A percentile compares a stretch with the other conserved stretches of the same genome.
Conservation (phyloP, 2,113 vertebrate species). For the Cervus canadensis region DNA sequence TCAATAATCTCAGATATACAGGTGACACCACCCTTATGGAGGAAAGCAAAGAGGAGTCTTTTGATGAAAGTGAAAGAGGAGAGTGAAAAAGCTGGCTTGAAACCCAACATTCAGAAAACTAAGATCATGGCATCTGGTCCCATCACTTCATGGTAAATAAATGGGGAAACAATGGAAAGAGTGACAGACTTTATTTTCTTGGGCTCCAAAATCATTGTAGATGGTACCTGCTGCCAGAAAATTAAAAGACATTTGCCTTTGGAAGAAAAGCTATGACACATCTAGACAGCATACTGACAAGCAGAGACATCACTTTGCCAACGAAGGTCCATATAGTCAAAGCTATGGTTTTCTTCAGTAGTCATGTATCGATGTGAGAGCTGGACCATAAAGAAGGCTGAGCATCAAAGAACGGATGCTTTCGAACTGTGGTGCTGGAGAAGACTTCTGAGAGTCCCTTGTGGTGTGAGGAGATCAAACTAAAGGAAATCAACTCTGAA, state of each 20-base stretch:
- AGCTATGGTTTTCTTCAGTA: background rate
- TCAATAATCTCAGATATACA: background rate
- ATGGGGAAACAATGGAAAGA: background rate
- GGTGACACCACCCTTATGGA: background rate
- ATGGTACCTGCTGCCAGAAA: background rate
- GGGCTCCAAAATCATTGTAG: background rate
- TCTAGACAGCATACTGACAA: background rate
- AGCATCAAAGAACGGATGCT: background rate
- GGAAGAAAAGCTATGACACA: background rate
- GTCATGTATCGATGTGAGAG: background rate
- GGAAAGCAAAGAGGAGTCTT: background rate
- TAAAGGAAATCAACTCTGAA: background rate
- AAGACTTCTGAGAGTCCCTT: background rate
- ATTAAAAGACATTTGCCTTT: background rate
- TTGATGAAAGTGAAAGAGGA: background rate
- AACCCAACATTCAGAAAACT: background rate
- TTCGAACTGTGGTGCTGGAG: background rate
- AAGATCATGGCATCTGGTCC: background rate
- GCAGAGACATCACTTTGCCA: background rate
- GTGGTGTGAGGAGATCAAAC: background rate
- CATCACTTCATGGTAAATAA: background rate
- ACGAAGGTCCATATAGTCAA: background rate
- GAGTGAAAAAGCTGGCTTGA: background rate
- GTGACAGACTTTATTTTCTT: background rate
- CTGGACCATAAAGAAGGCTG: background rate